Base-by-base conservation (phyloP, 2,113 vertebrate genomes). In the Motacilla alba region DNA sequence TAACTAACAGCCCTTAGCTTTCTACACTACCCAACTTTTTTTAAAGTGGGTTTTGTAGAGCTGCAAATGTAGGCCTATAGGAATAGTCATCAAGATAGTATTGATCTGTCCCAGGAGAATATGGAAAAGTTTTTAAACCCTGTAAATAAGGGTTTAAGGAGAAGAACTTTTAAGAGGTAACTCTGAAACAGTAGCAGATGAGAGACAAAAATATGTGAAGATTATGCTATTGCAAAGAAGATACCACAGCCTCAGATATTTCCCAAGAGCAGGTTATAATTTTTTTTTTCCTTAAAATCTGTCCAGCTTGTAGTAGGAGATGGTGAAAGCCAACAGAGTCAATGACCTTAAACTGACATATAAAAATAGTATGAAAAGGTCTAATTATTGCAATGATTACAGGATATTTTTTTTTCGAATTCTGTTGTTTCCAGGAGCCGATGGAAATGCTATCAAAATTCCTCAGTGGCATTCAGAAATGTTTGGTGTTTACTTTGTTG, bases 271-370 rank as follows among this genome's bases (percentile, higher is more conserved):
- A 63, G 39, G 68, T 64, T 85, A 44, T 41, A 90, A 75, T 50
- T 89, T 33, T 79, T 60, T n/a, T 27, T 66, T 64, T 30, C 6
- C 18, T 43, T 50, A 52, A 67, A 68, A 88, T 62, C 58, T 89
- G n/a, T 56, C 44, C 44, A 35, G 23, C 15, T 55, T 68, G 11
- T 72, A 68, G 53, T 16, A 90, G 43, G 30, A 83, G 35, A 72
- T 49, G 18, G 3, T 86, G 64, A 88, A 87, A 92, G 56, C 70
- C 44, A 85, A 66, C 35, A 76, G 24, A 85, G 76, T 72, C 69
- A 75, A 49, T 81, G 75, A 89, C 77, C 84, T 92, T 94, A 94
- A 94, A 89, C 18, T 91, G 59, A 28, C 50, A 77, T 74, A 81
- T 52, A 80, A 89, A 93, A 90, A 75, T 64, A 49, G 9, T 27